Conservation (phyloP, 2,888 invertebrate species). For the Trachelus tabidus region DNA sequence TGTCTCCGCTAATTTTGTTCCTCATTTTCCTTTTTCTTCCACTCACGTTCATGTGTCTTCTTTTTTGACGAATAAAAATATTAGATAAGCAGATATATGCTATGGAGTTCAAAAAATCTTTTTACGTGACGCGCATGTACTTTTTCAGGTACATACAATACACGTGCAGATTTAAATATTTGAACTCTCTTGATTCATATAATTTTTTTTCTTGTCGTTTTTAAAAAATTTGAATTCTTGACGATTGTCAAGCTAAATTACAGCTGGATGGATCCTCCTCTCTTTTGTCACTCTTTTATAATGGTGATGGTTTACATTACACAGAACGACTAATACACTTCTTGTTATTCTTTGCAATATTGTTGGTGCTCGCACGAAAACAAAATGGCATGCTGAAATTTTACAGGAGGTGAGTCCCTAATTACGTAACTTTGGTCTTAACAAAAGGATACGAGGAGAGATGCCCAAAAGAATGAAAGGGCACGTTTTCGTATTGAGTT, state of each 20-base stretch:
- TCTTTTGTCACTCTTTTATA: neutral
- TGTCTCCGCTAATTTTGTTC: neutral
- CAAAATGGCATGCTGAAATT: conserved; percentile 64
- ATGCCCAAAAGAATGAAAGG: neutral
- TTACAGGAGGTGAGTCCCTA: conserved; percentile 65
- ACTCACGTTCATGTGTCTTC: neutral
- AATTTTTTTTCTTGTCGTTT: neutral
- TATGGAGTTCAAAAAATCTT: no score
- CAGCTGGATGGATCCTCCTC: neutral
- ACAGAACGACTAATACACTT: conserved; percentile 61
- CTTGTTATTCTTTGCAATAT: conserved; percentile 65
- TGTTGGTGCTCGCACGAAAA: conserved; percentile 64
- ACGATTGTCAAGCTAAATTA: neutral
- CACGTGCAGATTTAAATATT: neutral
- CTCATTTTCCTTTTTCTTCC: neutral
- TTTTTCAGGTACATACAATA: no score
- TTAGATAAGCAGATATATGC: neutral
- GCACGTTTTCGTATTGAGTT: neutral
- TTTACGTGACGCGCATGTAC: no score
- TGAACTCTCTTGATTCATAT: neutral
- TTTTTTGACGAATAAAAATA: neutral
- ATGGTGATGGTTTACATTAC: conserved; percentile 56
- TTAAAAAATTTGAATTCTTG: neutral
- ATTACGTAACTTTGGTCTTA: conserved; percentile 33
- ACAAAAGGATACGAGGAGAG: neutral